Conservation (phyloP, 2,797 vertebrate species). For the Propithecus deckenii region DNA sequence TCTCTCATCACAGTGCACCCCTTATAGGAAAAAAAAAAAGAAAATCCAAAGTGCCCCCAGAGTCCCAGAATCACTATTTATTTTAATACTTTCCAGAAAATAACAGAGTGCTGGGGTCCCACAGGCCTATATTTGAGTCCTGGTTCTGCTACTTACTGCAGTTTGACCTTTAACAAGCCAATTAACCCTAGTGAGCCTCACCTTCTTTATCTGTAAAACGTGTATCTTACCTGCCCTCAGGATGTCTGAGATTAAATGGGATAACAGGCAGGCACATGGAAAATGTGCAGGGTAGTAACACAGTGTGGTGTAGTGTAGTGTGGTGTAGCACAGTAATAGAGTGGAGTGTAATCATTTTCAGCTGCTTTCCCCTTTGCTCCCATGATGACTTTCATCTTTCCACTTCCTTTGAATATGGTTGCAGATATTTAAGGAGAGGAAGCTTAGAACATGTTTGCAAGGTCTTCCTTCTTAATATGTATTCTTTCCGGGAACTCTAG, state of each 20-base stretch:
- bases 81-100: slow-evolving; percentile 9
- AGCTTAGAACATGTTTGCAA: neutral
- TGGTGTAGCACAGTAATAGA: neutral
- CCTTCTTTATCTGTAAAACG: neutral
- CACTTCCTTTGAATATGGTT: neutral
- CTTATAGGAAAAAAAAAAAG: neutral
- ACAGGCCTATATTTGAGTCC: neutral
- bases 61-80: neutral
- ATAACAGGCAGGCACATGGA: neutral
- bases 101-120: neutral
- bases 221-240: neutral
- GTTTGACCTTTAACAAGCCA: neutral
- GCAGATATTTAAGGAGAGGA: neutral
- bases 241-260: neutral
- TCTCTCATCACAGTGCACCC: neutral
- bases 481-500: neutral
- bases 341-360: neutral
- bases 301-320: no score
- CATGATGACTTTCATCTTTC: neutral
- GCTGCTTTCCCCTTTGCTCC: neutral
- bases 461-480: neutral
- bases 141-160: neutral
- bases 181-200: neutral
- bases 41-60: neutral
- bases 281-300: neutral